phyloP scores from a whole-genome alignment of 2,888 invertebrate genomes.

The Sminthurides aquaticus region DNA sequence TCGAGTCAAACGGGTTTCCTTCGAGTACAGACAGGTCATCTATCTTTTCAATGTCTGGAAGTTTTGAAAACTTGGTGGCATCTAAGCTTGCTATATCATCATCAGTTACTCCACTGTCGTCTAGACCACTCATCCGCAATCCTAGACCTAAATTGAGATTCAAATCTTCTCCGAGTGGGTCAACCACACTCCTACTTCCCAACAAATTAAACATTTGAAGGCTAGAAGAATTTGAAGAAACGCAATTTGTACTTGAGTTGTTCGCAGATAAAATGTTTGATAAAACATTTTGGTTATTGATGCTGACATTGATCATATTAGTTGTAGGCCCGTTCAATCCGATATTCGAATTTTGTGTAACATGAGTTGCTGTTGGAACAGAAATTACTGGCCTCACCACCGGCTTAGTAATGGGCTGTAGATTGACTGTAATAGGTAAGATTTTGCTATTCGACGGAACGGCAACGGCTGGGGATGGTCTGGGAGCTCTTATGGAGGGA shows the following conservation, averaged over 20 bases:
- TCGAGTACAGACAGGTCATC: constrained; percentile 33
- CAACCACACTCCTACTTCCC: constrained; percentile 11
- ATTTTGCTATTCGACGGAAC: constrained; percentile 5
- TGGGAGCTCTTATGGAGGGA: not conserved
- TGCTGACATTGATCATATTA: not conserved
- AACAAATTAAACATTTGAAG: constrained; percentile 22
- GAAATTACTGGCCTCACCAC: not conserved
- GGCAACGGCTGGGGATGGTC: not conserved
- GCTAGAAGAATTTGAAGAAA: constrained; percentile 1
- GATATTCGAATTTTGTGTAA: not conserved
- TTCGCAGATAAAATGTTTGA: not conserved
- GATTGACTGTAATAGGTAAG: constrained; percentile 13
- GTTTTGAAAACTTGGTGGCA: constrained; percentile 34
- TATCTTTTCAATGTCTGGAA: constrained; percentile 40
- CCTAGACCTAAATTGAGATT: constrained; percentile 30
- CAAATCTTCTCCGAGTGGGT: constrained; percentile 20
- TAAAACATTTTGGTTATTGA: not conserved
- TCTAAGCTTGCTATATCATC: constrained; percentile 50
- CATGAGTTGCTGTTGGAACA: not conserved
- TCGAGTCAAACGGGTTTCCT: constrained; percentile 40
- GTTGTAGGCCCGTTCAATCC: not conserved
- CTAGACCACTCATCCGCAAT: constrained; percentile 18
- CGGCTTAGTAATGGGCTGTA: constrained; percentile 1
- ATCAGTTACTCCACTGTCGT: constrained; percentile 46
- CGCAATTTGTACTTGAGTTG: not conserved